Evolutionary conservation across 2,797 vertebrate genomes (phyloP), one percentile per base, ranked within the genome.

Genomic region (Buphagus erythrorhynchus): DNA sequence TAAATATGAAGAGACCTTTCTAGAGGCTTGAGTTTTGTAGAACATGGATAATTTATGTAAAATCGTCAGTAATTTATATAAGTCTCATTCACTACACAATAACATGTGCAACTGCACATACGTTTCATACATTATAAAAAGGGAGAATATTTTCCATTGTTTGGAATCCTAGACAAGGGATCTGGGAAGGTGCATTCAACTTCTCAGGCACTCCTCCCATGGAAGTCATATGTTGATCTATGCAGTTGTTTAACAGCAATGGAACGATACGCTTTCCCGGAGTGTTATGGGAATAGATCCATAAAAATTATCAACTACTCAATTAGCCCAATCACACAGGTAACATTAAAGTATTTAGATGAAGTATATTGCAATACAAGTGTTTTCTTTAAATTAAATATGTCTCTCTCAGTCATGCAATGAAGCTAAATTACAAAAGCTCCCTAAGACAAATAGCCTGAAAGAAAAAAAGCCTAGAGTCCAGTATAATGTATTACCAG

Each of bases 371-470:
- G 55, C 35, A 88, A 79, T 42, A 57, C 43, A 55, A 63, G 62
- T 55, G 33, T 76, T 95, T 69, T 59, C 73, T 93, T 78, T 68
- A 63, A 91, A 75, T 86, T 76, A 89, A 94, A 82, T 42, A 84
- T 31, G 31, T 65, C 36, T 83, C 67, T 62, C 42, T 76, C 65
- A 58, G 55, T 40, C 58, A 48, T 3, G 16, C 67, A 66, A 66
- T 19, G 85, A 92, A 92, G 35, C 24, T 63, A 74, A 85, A 68
- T 43, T 36, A 62, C 61, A 66, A 69, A 90, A 87, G 49, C 54
- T 87, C 51, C 36, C 22, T 67, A 40, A 71, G 21, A 74, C 25
- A 29, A 87, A 67, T 48, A 74, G 25, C 45, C 71, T 88, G 68
- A 71, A 92, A 77, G 48, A 68, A 95, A 90, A 66, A 45, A 87